These are phyloP conservation scores for Lerema accius DNA, from an alignment of 1,140 invertebrate species.

Conservation along the genomic window DNA sequence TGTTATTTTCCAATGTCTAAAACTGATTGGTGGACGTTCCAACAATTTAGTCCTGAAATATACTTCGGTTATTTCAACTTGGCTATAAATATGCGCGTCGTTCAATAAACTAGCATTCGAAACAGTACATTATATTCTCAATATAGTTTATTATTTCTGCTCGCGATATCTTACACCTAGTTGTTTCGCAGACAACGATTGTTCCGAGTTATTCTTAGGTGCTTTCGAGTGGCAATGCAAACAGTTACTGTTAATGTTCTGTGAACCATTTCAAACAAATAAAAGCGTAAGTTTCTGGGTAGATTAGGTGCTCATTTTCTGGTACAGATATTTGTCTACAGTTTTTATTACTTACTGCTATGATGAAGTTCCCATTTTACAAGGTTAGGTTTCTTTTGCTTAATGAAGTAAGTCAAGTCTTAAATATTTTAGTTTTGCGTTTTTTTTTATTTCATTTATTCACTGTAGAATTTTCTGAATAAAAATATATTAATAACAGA, in stretches of 20 bases:
- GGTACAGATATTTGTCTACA: conserved; percentile 17
- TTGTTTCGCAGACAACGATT: conserved; percentile 13
- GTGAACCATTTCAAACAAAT: conserved; percentile 13
- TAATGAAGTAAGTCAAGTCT: too few relatives aligned
- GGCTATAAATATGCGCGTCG: conserved; percentile 14
- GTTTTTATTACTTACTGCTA: conserved; percentile 21
- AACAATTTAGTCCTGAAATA: conserved; percentile 18
- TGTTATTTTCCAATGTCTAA: conserved; percentile 59
- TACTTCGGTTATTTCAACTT: conserved; percentile 9
- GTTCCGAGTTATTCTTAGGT: conserved; percentile 24
- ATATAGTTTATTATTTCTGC: conserved; percentile 29
- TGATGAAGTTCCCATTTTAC: too few relatives aligned
- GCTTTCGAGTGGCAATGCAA: conserved; percentile 25
- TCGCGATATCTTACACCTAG: conserved; percentile 13
- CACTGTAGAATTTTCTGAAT: too few relatives aligned
- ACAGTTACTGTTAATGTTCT: conserved; percentile 17
- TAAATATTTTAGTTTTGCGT: too few relatives aligned
- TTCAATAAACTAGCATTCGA: conserved; percentile 19
- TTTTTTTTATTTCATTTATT: too few relatives aligned
- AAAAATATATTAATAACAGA: too few relatives aligned
- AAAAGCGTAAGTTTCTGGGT: conserved; percentile 18
- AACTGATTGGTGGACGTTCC: conserved; percentile 42
- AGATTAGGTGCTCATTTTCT: conserved; percentile 24
- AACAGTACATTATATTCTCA: conserved; percentile 25
- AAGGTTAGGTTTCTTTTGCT: too few relatives aligned